These are phyloP conservation scores for Mastomys coucha DNA, from an alignment of 2,113 vertebrate genomes.

Conservation along the genomic window DNA sequence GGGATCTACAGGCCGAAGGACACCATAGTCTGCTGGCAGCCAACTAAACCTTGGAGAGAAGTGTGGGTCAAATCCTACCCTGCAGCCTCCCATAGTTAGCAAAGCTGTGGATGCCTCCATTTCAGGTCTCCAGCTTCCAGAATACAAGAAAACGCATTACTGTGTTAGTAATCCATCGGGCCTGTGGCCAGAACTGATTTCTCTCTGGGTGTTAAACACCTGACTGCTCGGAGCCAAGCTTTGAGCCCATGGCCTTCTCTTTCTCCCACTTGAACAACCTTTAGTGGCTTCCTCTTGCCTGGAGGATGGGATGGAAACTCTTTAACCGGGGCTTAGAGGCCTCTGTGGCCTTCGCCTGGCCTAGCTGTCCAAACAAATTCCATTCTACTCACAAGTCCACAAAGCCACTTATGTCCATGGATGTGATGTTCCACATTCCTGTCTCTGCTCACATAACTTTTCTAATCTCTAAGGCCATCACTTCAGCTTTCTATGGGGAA, in stretches of 20 bases:
- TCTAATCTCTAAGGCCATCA: neutral
- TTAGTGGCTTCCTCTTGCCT: neutral
- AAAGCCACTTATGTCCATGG: neutral
- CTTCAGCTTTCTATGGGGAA: accelerated
- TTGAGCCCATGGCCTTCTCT: neutral
- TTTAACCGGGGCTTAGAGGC: neutral
- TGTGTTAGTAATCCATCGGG: neutral
- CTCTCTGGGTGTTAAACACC: neutral
- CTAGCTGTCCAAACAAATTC: neutral
- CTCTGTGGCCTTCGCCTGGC: neutral
- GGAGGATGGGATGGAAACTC: neutral
- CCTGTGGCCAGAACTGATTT: neutral
- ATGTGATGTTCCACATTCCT: accelerated
- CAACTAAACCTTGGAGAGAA: neutral
- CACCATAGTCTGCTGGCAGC: no score
- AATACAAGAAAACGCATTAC: accelerated
- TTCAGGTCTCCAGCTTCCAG: neutral
- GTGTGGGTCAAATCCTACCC: accelerated
- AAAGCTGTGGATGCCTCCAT: neutral
- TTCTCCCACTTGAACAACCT: neutral
- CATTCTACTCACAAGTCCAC: neutral
- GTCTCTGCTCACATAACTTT: neutral
- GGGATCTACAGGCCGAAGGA: neutral
- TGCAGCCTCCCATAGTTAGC: accelerated
- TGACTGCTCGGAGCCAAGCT: neutral